Conservation (phyloP, 1,140 invertebrate genomes). For the Plectrocnemia conspersa region DNA sequence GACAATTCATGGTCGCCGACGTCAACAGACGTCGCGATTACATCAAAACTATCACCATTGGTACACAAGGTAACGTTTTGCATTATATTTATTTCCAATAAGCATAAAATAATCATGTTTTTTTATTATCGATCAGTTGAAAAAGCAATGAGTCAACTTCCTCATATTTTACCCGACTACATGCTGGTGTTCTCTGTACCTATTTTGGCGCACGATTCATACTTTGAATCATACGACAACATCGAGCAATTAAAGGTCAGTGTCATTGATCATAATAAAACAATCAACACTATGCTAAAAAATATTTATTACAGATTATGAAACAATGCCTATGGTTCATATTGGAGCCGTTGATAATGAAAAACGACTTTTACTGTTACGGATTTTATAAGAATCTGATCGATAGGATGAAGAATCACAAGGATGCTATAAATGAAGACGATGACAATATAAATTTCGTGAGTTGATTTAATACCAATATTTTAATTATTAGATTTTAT, state of each 20-base stretch:
- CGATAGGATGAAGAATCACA: conserved; percentile 88
- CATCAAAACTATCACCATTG: conserved; percentile 70
- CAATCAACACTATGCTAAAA: background rate
- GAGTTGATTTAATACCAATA: conserved; percentile 41
- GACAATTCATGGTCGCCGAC: conserved; percentile 77
- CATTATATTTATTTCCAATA: background rate
- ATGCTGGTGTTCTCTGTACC: conserved; percentile 93
- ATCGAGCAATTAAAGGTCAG: conserved; percentile 64
- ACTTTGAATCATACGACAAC: conserved; percentile 71
- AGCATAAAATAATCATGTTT: background rate
- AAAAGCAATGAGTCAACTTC: conserved; percentile 65
- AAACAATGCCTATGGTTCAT: conserved; percentile 90
- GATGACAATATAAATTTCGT: conserved; percentile 79
- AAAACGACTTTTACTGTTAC: conserved; percentile 91
- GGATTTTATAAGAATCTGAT: conserved; percentile 93
- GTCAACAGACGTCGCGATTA: conserved; percentile 88
- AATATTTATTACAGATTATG: conserved; percentile 46
- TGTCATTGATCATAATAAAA: too few relatives aligned
- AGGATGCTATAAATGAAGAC: conserved; percentile 77
- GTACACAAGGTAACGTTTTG: conserved; percentile 41
- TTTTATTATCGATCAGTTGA: conserved; percentile 47
- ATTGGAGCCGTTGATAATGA: conserved; percentile 86
- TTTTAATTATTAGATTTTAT: background rate
- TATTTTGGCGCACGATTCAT: conserved; percentile 85
- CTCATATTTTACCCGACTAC: conserved; percentile 92